Percentiles rank a stretch among this genome's conserved stretches.
Evolutionary conservation across 2,113 vertebrate species (phyloP).

Genomic region (Cervus canadensis): DNA sequence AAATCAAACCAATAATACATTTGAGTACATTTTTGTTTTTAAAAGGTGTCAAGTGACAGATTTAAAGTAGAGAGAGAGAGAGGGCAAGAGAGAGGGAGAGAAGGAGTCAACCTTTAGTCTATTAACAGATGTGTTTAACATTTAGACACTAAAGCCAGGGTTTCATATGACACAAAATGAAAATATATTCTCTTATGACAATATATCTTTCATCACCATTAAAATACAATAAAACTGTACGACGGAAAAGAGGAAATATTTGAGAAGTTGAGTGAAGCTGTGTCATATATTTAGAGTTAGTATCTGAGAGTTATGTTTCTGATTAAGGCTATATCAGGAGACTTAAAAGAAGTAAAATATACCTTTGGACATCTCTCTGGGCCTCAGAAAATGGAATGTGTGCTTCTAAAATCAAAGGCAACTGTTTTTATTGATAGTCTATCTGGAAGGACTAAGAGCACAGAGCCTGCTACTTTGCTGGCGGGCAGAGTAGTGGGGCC

Average conservation of each 20-base stretch:
- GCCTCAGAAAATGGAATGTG: not conserved
- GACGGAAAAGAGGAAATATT: constrained; percentile 73
- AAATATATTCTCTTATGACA: constrained; percentile 73
- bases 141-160: constrained; percentile 60
- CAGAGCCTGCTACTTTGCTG: not conserved
- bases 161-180: constrained; percentile 72
- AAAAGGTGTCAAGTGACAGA: constrained; percentile 69
- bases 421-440: not conserved
- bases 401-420: constrained; percentile 50
- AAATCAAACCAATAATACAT: constrained; percentile 56
- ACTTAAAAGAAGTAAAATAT: not conserved
- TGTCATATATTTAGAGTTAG: constrained; percentile 69
- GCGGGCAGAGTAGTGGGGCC: not conserved
- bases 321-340: constrained; percentile 39
- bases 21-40: constrained; percentile 66
- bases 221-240: constrained; percentile 76
- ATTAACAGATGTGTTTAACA: constrained; percentile 76
- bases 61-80: constrained; percentile 49
- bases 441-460: not conserved
- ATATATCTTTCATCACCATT: constrained; percentile 79
- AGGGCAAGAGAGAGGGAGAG: not conserved
- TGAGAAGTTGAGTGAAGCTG: constrained; percentile 75
- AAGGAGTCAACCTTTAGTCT: constrained; percentile 66
- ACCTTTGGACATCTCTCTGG: constrained; percentile 41
- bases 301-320: constrained; percentile 68